A percentile compares a stretch with the other conserved stretches of the same genome.
Conservation (phyloP, 1,140 invertebrate genomes). For the Paraescarpia echinospica region DNA sequence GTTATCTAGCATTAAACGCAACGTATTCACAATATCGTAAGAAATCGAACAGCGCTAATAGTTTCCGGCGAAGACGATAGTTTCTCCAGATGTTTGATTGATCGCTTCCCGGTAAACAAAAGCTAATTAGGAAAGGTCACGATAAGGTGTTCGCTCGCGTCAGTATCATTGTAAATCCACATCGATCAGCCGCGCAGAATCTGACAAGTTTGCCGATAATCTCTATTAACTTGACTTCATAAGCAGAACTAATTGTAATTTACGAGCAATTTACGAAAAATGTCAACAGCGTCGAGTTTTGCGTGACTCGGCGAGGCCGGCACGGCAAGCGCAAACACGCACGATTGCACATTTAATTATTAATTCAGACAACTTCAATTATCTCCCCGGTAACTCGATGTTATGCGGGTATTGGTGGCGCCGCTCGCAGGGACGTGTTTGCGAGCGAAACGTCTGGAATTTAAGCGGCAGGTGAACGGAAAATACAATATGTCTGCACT, state of each 20-base stretch:
- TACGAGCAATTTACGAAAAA: not conserved
- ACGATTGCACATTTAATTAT: not conserved
- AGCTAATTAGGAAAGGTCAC: not conserved
- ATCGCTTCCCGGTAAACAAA: not conserved
- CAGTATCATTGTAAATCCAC: not conserved
- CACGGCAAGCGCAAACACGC: not conserved
- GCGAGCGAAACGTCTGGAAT: not conserved
- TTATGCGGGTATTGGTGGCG: not conserved
- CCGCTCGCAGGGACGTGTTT: not conserved
- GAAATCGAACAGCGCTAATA: not conserved
- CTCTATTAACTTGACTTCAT: not conserved
- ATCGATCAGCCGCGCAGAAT: not conserved
- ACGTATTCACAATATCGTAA: not conserved
- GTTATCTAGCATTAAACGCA: not conserved
- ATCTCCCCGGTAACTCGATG: not conserved
- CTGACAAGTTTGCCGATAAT: not conserved
- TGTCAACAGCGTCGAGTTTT: not conserved
- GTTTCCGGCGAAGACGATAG: not conserved
- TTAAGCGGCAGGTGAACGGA: not conserved
- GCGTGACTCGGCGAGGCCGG: not conserved
- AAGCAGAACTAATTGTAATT: not conserved
- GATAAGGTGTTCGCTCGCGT: not conserved
- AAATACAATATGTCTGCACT: not conserved
- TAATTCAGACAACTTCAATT: not conserved
- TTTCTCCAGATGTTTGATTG: not conserved